Conservation (phyloP, 2,113 vertebrate genomes). For the Romanogobio albipinnatus region DNA sequence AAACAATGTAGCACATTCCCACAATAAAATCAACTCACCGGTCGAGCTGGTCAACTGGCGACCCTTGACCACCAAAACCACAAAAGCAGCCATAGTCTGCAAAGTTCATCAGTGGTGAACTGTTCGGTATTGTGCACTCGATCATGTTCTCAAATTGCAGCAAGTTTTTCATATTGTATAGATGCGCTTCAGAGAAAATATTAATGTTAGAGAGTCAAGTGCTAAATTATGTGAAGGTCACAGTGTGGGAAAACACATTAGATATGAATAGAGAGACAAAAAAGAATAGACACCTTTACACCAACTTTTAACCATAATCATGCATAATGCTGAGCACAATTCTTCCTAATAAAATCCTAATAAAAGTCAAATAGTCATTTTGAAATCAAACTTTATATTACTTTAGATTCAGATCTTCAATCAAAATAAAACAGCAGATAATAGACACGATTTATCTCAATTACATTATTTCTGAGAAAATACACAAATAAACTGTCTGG, state of each 20-base stretch:
- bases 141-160: slow-evolving; percentile 19
- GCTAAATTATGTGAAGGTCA: background rate
- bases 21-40: background rate
- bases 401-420: too few relatives aligned
- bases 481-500: background rate
- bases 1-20: background rate
- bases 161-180: background rate
- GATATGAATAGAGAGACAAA: too few relatives aligned
- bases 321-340: too few relatives aligned
- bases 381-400: too few relatives aligned
- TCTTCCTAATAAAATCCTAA: too few relatives aligned
- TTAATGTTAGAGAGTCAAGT: background rate
- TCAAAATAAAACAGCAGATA: too few relatives aligned
- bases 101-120: background rate
- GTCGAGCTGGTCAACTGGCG: slow-evolving; percentile 17
- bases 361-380: too few relatives aligned
- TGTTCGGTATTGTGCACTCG: background rate
- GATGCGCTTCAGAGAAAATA: background rate
- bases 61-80: slow-evolving; percentile 6
- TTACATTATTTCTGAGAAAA: background rate
- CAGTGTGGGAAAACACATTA: too few relatives aligned
- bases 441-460: too few relatives aligned
- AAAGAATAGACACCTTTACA: too few relatives aligned
- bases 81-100: slow-evolving; percentile 41
- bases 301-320: too few relatives aligned